Conservation (phyloP, 35 echinoderm and acorn worm genomes). For the Heliocidaris tuberculata region DNA sequence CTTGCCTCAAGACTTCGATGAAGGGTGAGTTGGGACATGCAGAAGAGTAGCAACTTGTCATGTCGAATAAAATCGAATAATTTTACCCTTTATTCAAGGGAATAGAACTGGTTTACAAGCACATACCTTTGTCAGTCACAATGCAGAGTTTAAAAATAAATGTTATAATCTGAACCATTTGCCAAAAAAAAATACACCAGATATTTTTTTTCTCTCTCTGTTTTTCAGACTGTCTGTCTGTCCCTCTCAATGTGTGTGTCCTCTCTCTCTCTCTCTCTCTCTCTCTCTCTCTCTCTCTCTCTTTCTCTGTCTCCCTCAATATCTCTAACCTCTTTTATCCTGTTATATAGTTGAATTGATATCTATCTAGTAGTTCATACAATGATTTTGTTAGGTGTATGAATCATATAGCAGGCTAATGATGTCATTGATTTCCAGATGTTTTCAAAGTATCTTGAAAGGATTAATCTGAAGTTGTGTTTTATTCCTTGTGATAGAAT, state of each 20-base stretch:
- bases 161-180: too few relatives aligned
- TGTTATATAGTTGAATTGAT: not conserved
- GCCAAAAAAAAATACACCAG: too few relatives aligned
- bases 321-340: not conserved
- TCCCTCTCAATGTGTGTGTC: too few relatives aligned
- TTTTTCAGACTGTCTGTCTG: too few relatives aligned
- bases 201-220: too few relatives aligned
- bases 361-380: not conserved
- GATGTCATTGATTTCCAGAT: not conserved
- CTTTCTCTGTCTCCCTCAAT: not conserved
- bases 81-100: too few relatives aligned
- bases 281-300: not conserved
- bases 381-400: not conserved
- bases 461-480: too few relatives aligned
- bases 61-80: too few relatives aligned
- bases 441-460: not conserved
- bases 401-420: not conserved
- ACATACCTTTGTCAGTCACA: not conserved
- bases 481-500: conserved; percentile 53
- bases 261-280: not conserved
- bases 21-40: conserved; percentile 55
- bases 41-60: not conserved
- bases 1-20: conserved; percentile 70
- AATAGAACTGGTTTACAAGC: not conserved
- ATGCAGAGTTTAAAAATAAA: not conserved